Evolutionary conservation across 1,140 invertebrate genomes (phyloP), one percentile per base, ranked within the genome.

Genomic region (Chrysoperla carnea): DNA sequence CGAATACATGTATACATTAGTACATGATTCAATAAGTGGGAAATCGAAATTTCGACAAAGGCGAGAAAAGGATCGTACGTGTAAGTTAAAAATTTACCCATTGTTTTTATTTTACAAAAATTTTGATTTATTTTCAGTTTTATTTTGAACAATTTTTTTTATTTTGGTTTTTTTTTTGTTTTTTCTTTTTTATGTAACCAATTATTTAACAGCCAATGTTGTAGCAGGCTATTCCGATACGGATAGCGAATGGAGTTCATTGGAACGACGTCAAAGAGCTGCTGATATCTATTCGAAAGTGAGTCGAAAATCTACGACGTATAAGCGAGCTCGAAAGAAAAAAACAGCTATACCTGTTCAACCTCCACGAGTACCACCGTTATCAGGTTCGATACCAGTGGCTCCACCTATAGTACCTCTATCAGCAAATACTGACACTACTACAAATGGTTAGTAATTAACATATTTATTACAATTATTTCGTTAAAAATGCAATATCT

Each of bases 221-320:
- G 50, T 50, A 52, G 27, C 55, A 78, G 79, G 78, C 37, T 83
- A 83, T 58, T 84, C 81, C 23, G 84, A 89, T 57, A 86, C 84
- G 13, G 85, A 90, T 57, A 90, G 84, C 50, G 88, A 89, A 42
- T 81, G 79, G 61, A 86, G 82, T 53, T 85, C 83, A 36, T 60
- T 80, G 37, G 84, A 87, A 55, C 65, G 81, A 44, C 67, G 80
- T 33, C 66, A 68, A 47, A 61, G 72, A 51, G 73, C 74, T 47
- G 73, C 73, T 33, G 80, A 78, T 46, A 66, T 72, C 6, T 68
- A 75, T 46, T 62, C 65, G 12, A 78, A 78, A 57, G 70, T 71
- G 15, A 79, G 70, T 50, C 73, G 78, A 48, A 86, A 81, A 54
- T 68, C 76, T 8, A 74, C 73, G 15, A 73, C 78, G n/a, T 81